A percentile compares a stretch with the other conserved stretches of the same genome.
Evolutionary conservation across 2,888 invertebrate genomes (phyloP).

Genomic region (Ophioninae sp.): DNA sequence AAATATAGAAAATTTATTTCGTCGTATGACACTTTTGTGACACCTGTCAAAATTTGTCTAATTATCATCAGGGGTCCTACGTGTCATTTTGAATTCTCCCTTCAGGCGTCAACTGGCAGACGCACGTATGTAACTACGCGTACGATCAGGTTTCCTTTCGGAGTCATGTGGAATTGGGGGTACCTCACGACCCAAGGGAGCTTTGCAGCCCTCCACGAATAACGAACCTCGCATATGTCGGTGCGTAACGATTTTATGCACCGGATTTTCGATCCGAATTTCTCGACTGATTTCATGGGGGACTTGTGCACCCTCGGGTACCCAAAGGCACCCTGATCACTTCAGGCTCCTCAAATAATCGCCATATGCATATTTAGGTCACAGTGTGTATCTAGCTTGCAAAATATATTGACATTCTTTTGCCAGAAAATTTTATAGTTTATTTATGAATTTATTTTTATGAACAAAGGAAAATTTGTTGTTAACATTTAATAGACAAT

Average conservation of each 20-base stretch:
- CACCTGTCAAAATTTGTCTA: slow-evolving; percentile 4
- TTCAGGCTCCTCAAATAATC: background rate
- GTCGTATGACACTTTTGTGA: background rate
- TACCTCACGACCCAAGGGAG: slow-evolving; percentile 28
- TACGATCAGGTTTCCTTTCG: background rate
- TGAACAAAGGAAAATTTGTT: background rate
- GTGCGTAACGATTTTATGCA: slow-evolving; percentile 25
- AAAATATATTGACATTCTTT: background rate
- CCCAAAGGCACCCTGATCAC: background rate
- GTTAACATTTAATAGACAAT: background rate
- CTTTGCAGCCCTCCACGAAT: slow-evolving; percentile 37
- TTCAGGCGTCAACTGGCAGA: background rate
- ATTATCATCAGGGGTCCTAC: background rate
- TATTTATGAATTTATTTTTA: background rate
- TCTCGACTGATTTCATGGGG: background rate
- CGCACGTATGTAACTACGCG: background rate
- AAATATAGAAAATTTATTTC: background rate
- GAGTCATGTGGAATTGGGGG: slow-evolving; percentile 44
- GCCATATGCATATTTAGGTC: background rate
- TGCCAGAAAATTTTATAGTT: background rate
- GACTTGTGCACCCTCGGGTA: background rate
- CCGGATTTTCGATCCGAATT: slow-evolving; percentile 26
- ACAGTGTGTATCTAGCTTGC: background rate
- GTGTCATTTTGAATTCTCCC: slow-evolving; percentile 10
- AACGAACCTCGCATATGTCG: slow-evolving; percentile 58